These are phyloP conservation scores for Villa cingulata DNA, from an alignment of 2,888 invertebrate genomes.

Conservation along the genomic window DNA sequence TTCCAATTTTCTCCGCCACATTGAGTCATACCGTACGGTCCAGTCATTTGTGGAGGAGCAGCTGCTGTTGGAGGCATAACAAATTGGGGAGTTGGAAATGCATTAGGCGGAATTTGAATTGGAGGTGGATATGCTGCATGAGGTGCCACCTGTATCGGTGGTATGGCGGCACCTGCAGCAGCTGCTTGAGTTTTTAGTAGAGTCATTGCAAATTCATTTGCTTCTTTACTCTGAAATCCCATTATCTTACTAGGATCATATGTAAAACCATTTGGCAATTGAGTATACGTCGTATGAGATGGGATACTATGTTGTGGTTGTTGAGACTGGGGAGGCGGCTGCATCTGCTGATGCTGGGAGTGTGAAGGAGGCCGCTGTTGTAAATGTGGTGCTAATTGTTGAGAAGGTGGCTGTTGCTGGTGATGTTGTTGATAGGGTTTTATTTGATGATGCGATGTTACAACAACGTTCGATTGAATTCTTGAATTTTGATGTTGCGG, in stretches of 20 bases:
- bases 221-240: constrained; percentile 35
- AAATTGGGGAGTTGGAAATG: constrained; percentile 11
- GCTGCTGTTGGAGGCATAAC: constrained; percentile 38
- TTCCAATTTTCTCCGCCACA: constrained; percentile 27
- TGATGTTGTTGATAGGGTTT: constrained; percentile 2
- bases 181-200: constrained; percentile 31
- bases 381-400: constrained; percentile 12
- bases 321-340: constrained; percentile 4
- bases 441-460: constrained; percentile 7
- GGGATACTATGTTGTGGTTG: constrained; percentile 7
- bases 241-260: constrained; percentile 36
- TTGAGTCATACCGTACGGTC: constrained; percentile 26
- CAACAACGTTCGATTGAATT: too few relatives aligned
- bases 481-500: constrained; percentile 3
- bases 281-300: constrained; percentile 14
- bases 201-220: constrained; percentile 35
- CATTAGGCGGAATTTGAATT: constrained; percentile 11
- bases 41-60: constrained; percentile 27
- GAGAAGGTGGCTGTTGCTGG: constrained; percentile 14
- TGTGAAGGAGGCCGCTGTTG: constrained; percentile 17
- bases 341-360: constrained; percentile 9
- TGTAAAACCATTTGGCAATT: constrained; percentile 27
- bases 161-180: constrained; percentile 13
- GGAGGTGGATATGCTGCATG: constrained; percentile 9
- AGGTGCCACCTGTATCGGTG: constrained; percentile 8